Base-by-base conservation (phyloP, 2,797 vertebrate species). In the Telmatherina bonti region DNA sequence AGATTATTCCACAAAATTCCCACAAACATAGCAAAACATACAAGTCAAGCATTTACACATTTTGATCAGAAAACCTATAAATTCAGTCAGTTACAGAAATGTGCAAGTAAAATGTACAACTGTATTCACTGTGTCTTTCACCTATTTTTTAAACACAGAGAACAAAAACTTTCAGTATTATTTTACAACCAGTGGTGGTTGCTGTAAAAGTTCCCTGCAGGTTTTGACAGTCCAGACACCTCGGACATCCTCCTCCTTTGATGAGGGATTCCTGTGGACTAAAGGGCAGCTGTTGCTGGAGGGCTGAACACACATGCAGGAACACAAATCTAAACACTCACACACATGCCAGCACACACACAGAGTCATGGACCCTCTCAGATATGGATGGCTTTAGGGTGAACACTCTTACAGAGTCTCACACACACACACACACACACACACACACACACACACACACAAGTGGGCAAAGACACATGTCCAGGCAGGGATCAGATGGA, bases 401-500 rank as follows among this genome's bases (percentile, higher is more conserved):
- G 41, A 63, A 84, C 15, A 38, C 55, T 5, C 18, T 45, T 45
- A 78, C 68, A 54, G 72, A 33, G 33, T 33, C 33, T 1, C 4
- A 33, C 33, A 33, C 8, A 33, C 33, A 33, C 33, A 67, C 57
- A 49, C 54, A 60, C 45, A 75, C 72, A 71, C 43, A 65, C 63
- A n/a, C n/a, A n/a, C n/a, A n/a, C n/a, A n/a, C n/a, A n/a, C n/a
- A n/a, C n/a, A n/a, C n/a, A n/a, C n/a, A 70, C 57, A 56, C 20
- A 74, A 20, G 73, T 52, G 71, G 11, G 3, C 68, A 71, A 30
- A 79, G 73, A 70, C 83, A 89, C 79, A 83, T 91, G 91, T 89
- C 79, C 64, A 79, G 85, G 91, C 83, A 16, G 75, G 81, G 79
- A 88, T 68, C 88, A 90, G 89, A 92, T 88, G 90, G 91, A 91